These are phyloP conservation scores for Lasioglossum malachurum DNA, from an alignment of 2,888 invertebrate genomes.

Conservation along the genomic window DNA sequence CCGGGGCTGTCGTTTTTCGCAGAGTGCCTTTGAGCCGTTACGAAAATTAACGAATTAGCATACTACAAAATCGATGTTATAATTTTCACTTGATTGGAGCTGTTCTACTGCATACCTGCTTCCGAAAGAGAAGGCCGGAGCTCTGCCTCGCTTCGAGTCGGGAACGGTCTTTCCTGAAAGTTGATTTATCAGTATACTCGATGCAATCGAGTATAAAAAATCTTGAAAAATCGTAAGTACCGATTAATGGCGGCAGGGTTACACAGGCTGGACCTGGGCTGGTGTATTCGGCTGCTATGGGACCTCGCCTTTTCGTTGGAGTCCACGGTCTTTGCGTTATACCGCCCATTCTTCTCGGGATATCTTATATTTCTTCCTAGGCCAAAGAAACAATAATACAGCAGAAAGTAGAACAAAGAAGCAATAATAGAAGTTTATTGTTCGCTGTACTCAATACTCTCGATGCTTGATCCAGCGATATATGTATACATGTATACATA, in stretches of 20 bases:
- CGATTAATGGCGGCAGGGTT: slow-evolving; percentile 92
- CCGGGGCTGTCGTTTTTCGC: slow-evolving; percentile 88
- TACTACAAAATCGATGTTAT: not conserved
- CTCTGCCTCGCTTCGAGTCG: slow-evolving; percentile 91
- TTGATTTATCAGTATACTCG: not conserved
- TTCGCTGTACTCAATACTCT: too few species aligned
- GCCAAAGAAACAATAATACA: not conserved
- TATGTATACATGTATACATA: too few species aligned
- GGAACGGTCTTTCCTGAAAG: slow-evolving; percentile 90
- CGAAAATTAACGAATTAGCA: not conserved
- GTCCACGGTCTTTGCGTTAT: slow-evolving; percentile 95
- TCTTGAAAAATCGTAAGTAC: slow-evolving; percentile 84
- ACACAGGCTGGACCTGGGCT: slow-evolving; percentile 96
- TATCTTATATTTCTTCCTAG: not conserved
- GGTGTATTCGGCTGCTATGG: slow-evolving; percentile 94
- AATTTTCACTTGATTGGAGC: not conserved
- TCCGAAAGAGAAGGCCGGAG: slow-evolving; percentile 94
- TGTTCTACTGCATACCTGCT: slow-evolving; percentile 84
- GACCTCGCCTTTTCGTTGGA: slow-evolving; percentile 94
- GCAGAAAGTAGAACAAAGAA: not conserved
- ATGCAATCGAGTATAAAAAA: not conserved
- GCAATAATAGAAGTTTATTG: not conserved
- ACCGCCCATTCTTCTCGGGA: slow-evolving; percentile 87
- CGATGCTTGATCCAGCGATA: too few species aligned
- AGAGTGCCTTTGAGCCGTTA: slow-evolving; percentile 82